Base-by-base conservation (phyloP, 2,888 invertebrate genomes). In the Agrilus cyanescens region DNA sequence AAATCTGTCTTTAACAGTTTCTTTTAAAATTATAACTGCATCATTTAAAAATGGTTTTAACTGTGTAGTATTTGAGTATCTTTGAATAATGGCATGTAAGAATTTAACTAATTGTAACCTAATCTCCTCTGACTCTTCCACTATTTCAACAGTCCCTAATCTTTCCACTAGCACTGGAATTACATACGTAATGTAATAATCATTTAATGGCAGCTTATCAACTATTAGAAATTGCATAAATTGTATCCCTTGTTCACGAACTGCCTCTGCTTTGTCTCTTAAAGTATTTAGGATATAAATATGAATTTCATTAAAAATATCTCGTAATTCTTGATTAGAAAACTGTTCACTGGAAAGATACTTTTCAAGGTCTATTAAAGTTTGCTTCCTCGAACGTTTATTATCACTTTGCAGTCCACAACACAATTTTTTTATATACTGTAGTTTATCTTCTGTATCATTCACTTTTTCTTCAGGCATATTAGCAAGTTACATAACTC, bases 111-210 rank as follows among this genome's bases (percentile, higher is more conserved):
- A 70, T 32, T 77, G 67, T 10, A 88, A 61, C 18, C 93, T 76
- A 34, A 93, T 73, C 71, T 95, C 94, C 67, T 95, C 94, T 0
- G 80, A 80, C 32, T 72, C 63, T 59, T 83, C 82, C 4, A 73
- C 58, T 33, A 83, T 72, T 61, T 90, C 89, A 32, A 79, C 75
- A 42, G 78, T 76, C 0, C 86, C 88, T 49, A 94, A 74, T 46
- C 90, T 77, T 53, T 82, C 81, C 1, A 79, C 75, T 46, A 93
- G 60, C 2, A 83, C 76, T 2, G 88, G 85, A 30, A 91, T 68
- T 12, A 90, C 68, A 50, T 83, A 82, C 0, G 82, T 76, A 39
- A 89, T 68, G 60, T 83, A 82, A 48, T 80, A 83, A 51, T 85
- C 84, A 50, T 80, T 75, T 1, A 76, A 62, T 0, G 80, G 78